A percentile compares a stretch with the other conserved stretches of the same genome.
Evolutionary conservation across 2,797 vertebrate genomes (phyloP).

Genomic region (Dendrocincla tyrannina): DNA sequence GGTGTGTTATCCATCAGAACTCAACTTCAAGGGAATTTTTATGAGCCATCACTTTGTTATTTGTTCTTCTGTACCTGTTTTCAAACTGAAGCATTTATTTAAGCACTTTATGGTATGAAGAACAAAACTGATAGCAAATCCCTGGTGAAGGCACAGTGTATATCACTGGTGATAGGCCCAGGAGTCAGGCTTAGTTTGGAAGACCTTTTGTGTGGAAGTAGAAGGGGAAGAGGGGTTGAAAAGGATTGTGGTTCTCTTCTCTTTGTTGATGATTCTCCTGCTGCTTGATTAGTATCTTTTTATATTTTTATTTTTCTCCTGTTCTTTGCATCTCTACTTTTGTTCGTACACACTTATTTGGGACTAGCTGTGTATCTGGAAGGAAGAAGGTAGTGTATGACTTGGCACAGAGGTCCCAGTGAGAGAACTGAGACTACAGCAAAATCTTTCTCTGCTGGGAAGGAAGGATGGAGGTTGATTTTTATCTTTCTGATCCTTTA

Average conservation of each 20-base stretch:
- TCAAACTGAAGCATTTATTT: not conserved
- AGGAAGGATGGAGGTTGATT: not conserved
- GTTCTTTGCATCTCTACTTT: not conserved
- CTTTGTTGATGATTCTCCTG: not conserved
- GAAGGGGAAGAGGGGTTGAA: not conserved
- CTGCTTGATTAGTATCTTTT: not conserved
- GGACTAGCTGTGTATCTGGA: not conserved
- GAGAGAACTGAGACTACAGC: not conserved
- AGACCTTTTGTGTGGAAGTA: not conserved
- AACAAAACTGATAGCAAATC: not conserved
- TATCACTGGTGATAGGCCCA: not conserved
- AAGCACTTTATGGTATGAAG: not conserved
- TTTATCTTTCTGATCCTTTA: not conserved
- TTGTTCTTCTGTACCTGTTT: not conserved
- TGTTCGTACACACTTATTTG: not conserved
- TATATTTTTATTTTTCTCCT: not conserved
- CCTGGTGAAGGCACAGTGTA: not conserved
- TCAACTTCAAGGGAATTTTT: not conserved
- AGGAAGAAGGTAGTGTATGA: not conserved
- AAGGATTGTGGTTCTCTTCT: not conserved
- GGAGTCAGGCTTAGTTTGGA: not conserved
- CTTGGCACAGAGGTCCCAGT: not conserved
- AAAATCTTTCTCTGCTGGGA: not conserved
- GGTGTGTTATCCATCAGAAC: not conserved
- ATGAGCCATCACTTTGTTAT: not conserved